These are phyloP conservation scores for Stercorarius parasiticus DNA, from an alignment of 2,113 vertebrate species.

Conservation along the genomic window DNA sequence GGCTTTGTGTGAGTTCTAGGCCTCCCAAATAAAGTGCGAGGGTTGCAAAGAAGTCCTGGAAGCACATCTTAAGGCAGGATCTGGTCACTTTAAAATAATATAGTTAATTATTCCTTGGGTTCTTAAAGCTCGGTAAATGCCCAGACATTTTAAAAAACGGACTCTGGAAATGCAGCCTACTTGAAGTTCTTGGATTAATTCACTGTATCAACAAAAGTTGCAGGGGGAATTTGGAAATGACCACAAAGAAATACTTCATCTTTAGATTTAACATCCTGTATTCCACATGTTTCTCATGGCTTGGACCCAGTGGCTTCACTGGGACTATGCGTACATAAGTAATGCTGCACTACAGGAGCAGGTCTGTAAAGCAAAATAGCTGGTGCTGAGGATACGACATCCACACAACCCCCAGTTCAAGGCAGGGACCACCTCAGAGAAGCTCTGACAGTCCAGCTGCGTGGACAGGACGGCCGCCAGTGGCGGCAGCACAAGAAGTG, in stretches of 20 bases:
- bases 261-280: neutral
- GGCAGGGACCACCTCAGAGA: neutral
- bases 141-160: neutral
- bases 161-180: neutral
- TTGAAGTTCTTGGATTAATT: neutral
- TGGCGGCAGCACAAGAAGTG: neutral
- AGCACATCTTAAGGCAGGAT: neutral
- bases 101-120: neutral
- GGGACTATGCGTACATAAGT: neutral
- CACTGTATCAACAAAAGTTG: neutral
- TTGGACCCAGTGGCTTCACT: neutral
- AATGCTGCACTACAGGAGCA: neutral
- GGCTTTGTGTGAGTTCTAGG: neutral
- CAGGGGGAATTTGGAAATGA: neutral
- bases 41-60: neutral
- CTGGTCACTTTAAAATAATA: neutral
- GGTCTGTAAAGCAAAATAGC: neutral
- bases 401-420: neutral
- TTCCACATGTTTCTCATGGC: neutral
- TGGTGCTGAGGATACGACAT: neutral
- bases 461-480: neutral
- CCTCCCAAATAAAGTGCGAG: neutral
- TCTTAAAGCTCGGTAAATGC: neutral
- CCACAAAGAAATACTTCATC: neutral
- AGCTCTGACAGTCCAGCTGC: neutral